Conservation (phyloP, 1,140 invertebrate genomes). For the Temnothorax curvispinosus region DNA sequence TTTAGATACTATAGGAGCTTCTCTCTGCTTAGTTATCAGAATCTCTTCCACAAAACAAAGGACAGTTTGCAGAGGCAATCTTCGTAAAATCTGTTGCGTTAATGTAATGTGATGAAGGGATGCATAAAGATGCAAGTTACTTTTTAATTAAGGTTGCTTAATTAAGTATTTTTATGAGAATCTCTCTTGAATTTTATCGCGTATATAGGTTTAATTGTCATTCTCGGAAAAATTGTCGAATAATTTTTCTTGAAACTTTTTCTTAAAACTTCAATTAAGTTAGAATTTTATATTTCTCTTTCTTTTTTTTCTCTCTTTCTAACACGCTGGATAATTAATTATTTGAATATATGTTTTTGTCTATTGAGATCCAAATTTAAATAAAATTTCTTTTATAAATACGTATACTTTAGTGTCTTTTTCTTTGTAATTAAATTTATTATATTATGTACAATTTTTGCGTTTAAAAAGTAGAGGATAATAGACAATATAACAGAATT, state of each 20-base stretch:
- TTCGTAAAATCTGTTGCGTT: slow-evolving; percentile 4
- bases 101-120: not conserved
- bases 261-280: not conserved
- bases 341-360: not conserved
- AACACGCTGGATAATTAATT: not conserved
- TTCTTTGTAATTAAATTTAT: not conserved
- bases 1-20: not conserved
- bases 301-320: not conserved
- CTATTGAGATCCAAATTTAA: not conserved
- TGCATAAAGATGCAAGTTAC: not conserved
- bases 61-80: not conserved
- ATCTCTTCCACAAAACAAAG: not conserved
- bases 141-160: not conserved
- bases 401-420: not conserved
- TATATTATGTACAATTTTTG: not conserved
- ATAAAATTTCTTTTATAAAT: not conserved
- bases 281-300: not conserved
- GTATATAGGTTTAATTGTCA: not conserved
- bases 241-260: not conserved
- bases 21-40: not conserved
- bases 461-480: not conserved
- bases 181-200: not conserved
- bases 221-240: not conserved
- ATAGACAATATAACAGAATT: not conserved
- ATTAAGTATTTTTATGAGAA: slow-evolving; percentile 19